phyloP scores from a whole-genome alignment of 1,140 invertebrate species.

The Zophobas morio region DNA sequence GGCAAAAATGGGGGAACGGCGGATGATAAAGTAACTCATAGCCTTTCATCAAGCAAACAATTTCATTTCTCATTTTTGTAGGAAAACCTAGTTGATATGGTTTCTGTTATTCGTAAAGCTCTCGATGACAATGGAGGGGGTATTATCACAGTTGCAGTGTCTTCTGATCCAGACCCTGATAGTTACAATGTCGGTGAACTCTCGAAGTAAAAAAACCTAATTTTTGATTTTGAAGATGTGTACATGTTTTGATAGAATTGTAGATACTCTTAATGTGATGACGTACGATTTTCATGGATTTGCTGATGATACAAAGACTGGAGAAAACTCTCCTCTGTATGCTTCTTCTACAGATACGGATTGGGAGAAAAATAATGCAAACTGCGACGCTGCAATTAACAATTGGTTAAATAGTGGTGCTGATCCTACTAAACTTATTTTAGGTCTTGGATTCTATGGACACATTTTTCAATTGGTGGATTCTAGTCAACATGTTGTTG shows the following conservation, averaged over 20 bases:
- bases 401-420: conserved; percentile 66
- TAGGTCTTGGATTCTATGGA: conserved; percentile 79
- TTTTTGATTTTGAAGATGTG: neutral
- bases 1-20: conserved; percentile 66
- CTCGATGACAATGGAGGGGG: conserved; percentile 1
- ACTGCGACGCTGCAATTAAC: conserved; percentile 56
- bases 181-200: neutral
- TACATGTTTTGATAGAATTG: neutral
- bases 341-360: no score
- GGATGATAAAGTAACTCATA: conserved; percentile 61
- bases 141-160: conserved; percentile 12
- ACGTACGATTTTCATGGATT: conserved; percentile 60
- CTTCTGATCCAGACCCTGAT: neutral
- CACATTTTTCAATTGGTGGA: conserved; percentile 74
- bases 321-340: no score
- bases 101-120: neutral
- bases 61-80: conserved; percentile 39
- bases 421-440: conserved; percentile 73
- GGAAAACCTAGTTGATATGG: conserved; percentile 61
- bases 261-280: conserved; percentile 4
- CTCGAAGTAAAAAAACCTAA: neutral
- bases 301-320: no score
- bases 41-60: no score
- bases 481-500: conserved; percentile 69
- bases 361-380: conserved; percentile 64